Evolutionary conservation across 2,113 vertebrate genomes (phyloP).

Genomic region (Aptenodytes forsteri): DNA sequence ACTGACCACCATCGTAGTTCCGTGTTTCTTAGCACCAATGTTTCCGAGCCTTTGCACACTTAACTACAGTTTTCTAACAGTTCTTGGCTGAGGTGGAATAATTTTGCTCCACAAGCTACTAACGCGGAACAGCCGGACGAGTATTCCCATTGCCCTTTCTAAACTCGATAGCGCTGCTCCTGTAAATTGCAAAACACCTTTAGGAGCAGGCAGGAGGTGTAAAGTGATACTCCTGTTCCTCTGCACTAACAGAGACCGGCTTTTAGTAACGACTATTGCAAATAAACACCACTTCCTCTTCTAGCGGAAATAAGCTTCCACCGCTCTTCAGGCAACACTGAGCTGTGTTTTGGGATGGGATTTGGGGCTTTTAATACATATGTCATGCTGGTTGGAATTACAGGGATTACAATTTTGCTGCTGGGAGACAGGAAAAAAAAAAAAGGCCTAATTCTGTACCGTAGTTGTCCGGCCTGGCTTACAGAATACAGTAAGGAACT

Average conservation of each 20-base stretch:
- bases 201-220: not conserved
- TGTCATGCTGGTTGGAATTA: not conserved
- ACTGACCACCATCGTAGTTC: not conserved
- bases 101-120: not conserved
- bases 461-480: not conserved
- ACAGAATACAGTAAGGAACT: not conserved
- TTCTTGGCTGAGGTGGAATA: too few relatives aligned
- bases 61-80: not conserved
- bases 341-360: not conserved
- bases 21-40: rapidly evolving
- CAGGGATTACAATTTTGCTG: not conserved
- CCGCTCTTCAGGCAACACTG: not conserved
- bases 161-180: not conserved
- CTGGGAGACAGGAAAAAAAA: not conserved
- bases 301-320: not conserved
- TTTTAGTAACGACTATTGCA: not conserved
- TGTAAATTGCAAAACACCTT: not conserved
- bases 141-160: not conserved
- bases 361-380: not conserved
- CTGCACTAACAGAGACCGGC: not conserved
- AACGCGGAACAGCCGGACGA: rapidly evolving
- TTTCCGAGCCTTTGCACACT: not conserved
- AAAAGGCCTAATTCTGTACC: not conserved
- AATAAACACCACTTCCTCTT: not conserved
- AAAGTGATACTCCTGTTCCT: not conserved